A percentile compares a stretch with the other conserved stretches of the same genome.
phyloP scores from a whole-genome alignment of 2,113 vertebrate species.

The Mellivora capensis region DNA sequence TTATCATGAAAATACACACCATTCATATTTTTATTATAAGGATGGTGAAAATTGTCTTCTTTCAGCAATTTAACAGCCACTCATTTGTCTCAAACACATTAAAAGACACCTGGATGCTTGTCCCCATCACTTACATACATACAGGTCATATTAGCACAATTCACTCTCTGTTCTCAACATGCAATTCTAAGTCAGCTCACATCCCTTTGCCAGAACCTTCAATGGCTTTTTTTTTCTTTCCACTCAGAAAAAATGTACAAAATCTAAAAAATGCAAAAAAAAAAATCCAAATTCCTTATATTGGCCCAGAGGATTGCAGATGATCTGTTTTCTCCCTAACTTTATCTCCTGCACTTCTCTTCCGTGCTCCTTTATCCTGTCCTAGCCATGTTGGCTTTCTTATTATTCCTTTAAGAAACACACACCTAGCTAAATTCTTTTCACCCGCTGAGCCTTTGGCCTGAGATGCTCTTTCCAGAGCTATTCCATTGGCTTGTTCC shows the following conservation, averaged over 20 bases:
- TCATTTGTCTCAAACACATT: not conserved
- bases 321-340: not conserved
- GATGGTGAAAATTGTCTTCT: not conserved
- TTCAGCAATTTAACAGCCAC: not conserved
- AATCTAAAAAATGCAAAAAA: not conserved
- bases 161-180: not conserved
- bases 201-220: not conserved
- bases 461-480: not conserved
- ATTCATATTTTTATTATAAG: not conserved
- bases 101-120: not conserved
- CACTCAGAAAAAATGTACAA: not conserved
- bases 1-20: not conserved
- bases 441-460: not conserved
- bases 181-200: not conserved
- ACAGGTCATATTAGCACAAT: not conserved
- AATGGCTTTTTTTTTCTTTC: not conserved
- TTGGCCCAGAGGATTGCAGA: not conserved
- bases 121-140: not conserved
- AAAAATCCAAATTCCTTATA: not conserved
- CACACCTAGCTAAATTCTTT: not conserved
- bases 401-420: not conserved
- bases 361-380: accelerated
- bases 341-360: not conserved
- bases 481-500: not conserved
- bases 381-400: not conserved